Evolutionary conservation across 2,797 vertebrate genomes (phyloP).

Genomic region (Gallinago solitaria): DNA sequence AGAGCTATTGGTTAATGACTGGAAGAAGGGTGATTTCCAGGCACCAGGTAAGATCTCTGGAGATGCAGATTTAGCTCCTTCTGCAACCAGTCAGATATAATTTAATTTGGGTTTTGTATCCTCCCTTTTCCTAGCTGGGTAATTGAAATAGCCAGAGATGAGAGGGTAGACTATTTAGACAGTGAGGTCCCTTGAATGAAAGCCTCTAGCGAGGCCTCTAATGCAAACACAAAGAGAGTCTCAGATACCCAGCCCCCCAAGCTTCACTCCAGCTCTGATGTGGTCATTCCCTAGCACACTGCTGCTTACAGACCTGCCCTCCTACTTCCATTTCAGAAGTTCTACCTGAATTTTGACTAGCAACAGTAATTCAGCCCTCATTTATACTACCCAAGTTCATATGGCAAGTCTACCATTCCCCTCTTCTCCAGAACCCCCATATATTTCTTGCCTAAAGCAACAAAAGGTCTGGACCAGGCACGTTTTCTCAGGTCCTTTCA

Average conservation of each 20-base stretch:
- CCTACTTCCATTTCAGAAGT: neutral
- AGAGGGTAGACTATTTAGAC: neutral
- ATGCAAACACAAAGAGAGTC: neutral
- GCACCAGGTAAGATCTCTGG: neutral
- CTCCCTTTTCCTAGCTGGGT: neutral
- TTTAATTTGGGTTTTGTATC: neutral
- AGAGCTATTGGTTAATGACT: neutral
- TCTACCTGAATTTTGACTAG: neutral
- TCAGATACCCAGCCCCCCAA: neutral
- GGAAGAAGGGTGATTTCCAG: neutral
- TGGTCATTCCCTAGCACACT: neutral
- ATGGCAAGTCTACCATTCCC: neutral
- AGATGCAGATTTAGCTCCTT: neutral
- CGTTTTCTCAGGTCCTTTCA: neutral
- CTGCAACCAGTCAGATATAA: neutral
- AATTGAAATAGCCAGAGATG: neutral
- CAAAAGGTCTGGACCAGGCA: neutral
- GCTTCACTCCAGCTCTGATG: neutral
- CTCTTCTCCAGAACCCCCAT: neutral
- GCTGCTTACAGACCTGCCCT: neutral
- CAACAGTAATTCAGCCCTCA: neutral
- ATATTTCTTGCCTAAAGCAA: neutral
- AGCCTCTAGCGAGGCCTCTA: neutral
- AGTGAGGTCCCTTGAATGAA: neutral
- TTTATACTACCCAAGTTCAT: neutral